These are phyloP conservation scores for Hyposoter dolosus DNA, from an alignment of 2,888 invertebrate species.

Conservation along the genomic window DNA sequence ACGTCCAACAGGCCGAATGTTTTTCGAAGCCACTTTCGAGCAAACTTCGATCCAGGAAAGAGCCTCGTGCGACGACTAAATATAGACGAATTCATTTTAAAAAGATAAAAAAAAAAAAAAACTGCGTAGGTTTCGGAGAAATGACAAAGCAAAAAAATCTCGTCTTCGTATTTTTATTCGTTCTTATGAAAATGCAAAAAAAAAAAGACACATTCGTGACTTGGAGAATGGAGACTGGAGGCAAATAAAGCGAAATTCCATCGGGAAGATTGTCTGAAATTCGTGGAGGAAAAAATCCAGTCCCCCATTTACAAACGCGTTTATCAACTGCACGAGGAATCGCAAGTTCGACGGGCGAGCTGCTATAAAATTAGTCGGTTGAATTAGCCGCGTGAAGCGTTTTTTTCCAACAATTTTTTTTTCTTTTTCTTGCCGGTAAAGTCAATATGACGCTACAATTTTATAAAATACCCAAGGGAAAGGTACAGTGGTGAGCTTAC, in stretches of 20 bases:
- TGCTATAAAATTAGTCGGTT: constrained; percentile 27
- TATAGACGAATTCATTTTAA: not conserved
- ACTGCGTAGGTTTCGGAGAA: not conserved
- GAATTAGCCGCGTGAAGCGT: constrained; percentile 36
- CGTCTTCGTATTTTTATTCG: not conserved
- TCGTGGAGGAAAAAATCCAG: not conserved
- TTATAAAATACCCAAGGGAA: constrained; percentile 14
- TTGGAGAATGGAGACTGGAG: not conserved
- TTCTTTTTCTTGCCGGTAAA: constrained; percentile 1
- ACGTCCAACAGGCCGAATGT: constrained; percentile 9
- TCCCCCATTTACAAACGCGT: not conserved
- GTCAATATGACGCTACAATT: constrained; percentile 40
- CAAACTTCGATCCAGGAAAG: constrained; percentile 11
- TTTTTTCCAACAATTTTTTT: constrained; percentile 32
- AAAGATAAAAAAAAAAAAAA: not conserved
- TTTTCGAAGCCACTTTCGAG: constrained; percentile 1
- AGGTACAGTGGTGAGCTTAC: constrained; percentile 26
- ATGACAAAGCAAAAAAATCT: not conserved
- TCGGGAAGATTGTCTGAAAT: not conserved
- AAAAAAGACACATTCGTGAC: not conserved
- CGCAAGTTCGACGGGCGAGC: not conserved
- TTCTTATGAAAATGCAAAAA: not conserved
- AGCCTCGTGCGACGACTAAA: not conserved
- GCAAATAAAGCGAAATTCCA: not conserved
- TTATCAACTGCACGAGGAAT: not conserved